These are phyloP conservation scores for Helogale parvula DNA, from an alignment of 2,113 vertebrate species.

Conservation along the genomic window DNA sequence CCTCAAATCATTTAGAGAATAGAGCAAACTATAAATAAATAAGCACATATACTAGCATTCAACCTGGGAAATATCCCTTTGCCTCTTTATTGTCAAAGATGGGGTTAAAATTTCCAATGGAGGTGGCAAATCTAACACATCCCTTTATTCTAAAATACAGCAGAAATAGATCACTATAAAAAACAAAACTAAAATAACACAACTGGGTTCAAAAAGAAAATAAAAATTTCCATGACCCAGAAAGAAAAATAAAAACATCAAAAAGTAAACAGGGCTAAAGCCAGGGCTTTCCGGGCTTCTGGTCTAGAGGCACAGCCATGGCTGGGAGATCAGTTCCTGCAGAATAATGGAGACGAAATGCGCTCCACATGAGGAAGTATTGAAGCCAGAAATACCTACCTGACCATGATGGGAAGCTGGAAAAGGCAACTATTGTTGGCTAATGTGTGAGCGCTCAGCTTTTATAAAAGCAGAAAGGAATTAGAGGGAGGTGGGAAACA, in stretches of 20 bases:
- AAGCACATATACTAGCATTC: not conserved
- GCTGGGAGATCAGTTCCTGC: not conserved
- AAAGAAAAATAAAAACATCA: slow-evolving; percentile 40
- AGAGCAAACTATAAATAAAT: slow-evolving; percentile 16
- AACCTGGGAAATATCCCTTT: not conserved
- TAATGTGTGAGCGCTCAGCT: not conserved
- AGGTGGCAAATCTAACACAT: slow-evolving; percentile 24
- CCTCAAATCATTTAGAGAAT: not conserved
- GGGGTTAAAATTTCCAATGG: not conserved
- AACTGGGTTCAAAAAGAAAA: not conserved
- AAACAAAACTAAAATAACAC: slow-evolving; percentile 7
- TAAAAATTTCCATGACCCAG: slow-evolving; percentile 35
- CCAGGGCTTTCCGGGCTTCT: not conserved
- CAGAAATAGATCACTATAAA: not conserved
- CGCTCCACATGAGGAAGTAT: not conserved
- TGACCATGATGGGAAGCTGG: not conserved
- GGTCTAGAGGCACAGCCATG: not conserved
- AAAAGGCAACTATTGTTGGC: not conserved
- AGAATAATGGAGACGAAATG: not conserved
- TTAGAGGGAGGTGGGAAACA: not conserved
- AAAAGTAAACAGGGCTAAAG: not conserved
- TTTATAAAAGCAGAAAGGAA: not conserved
- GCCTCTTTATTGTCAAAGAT: slow-evolving; percentile 10
- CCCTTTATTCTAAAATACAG: not conserved
- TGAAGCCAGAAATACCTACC: not conserved